These are phyloP conservation scores for Papilio gigon DNA, from an alignment of 2,888 invertebrate species.

Conservation along the genomic window DNA sequence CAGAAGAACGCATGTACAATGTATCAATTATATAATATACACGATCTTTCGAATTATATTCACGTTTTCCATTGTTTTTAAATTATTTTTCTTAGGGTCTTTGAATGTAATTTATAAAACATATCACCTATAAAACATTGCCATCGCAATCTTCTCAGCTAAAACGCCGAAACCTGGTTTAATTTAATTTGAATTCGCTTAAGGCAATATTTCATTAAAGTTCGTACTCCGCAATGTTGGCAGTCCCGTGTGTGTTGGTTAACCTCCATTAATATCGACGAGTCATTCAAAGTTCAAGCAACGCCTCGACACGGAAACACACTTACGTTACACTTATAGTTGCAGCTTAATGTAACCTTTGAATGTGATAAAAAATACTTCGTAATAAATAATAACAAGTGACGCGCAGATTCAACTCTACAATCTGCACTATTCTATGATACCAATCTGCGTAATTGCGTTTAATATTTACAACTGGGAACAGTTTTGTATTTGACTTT, in stretches of 20 bases:
- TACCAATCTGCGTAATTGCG: too few relatives aligned
- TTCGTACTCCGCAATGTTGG: background rate
- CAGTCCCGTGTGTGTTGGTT: too few relatives aligned
- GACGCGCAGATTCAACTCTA: too few relatives aligned
- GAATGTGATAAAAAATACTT: background rate
- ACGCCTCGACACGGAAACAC: slow-evolving; percentile 26
- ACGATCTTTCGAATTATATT: slow-evolving; percentile 1
- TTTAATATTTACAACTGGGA: too few relatives aligned
- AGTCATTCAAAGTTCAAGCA: slow-evolving; percentile 27
- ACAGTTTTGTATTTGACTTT: too few relatives aligned
- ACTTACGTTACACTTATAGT: slow-evolving; percentile 15
- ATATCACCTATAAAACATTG: too few relatives aligned
- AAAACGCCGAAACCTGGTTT: too few relatives aligned
- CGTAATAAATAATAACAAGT: background rate
- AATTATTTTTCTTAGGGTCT: background rate
- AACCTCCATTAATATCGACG: slow-evolving; percentile 24
- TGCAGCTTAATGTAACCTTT: background rate
- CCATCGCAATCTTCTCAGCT: too few relatives aligned
- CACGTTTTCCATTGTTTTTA: background rate
- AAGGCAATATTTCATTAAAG: background rate
- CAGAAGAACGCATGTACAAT: too few relatives aligned
- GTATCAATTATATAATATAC: background rate
- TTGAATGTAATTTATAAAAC: too few relatives aligned
- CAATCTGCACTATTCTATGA: too few relatives aligned
- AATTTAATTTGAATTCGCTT: background rate